These are phyloP conservation scores for Autographa gamma DNA, from an alignment of 2,888 invertebrate genomes.

Conservation along the genomic window DNA sequence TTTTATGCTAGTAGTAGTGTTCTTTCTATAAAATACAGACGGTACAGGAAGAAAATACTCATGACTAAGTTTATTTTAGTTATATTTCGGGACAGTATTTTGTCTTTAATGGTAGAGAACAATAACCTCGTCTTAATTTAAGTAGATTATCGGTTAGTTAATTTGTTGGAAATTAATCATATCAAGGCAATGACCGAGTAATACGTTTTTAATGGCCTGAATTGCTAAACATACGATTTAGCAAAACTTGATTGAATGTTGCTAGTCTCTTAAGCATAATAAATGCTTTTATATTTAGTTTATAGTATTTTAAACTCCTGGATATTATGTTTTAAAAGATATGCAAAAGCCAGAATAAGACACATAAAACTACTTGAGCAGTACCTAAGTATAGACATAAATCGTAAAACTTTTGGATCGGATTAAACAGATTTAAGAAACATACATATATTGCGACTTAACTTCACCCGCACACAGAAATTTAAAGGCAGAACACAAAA, in stretches of 20 bases:
- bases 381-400: conserved; percentile 6
- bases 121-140: not conserved
- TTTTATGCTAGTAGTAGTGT: conserved; percentile 25
- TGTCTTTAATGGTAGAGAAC: not conserved
- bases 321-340: conserved; percentile 11
- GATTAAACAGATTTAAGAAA: conserved; percentile 25
- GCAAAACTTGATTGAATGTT: not conserved
- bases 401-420: conserved; percentile 9
- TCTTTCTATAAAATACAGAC: conserved; percentile 29
- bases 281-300: not conserved
- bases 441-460: conserved; percentile 13
- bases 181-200: not conserved
- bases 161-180: not conserved
- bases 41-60: conserved; percentile 7
- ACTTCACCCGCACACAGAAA: conserved; percentile 16
- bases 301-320: not conserved
- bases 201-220: not conserved
- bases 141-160: not conserved
- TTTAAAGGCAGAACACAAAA: conserved; percentile 38
- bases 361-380: conserved; percentile 13
- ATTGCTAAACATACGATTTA: not conserved
- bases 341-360: conserved; percentile 32
- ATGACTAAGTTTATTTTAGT: conserved; percentile 4
- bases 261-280: not conserved
- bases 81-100: not conserved